Base-by-base conservation (phyloP, 2,113 vertebrate genomes). In the Excalfactoria chinensis region DNA sequence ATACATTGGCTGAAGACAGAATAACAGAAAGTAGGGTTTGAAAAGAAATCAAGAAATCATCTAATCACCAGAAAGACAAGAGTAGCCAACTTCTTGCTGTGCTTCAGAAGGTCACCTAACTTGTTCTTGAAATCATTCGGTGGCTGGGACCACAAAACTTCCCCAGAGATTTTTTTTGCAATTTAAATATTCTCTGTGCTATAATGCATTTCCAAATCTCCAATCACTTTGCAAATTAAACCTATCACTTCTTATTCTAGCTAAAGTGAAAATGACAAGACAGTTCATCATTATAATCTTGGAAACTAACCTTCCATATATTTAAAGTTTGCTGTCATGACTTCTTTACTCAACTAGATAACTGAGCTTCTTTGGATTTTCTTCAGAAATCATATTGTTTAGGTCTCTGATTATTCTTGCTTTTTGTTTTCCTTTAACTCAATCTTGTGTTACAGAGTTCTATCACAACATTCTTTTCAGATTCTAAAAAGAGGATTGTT, bases 211-310 rank as follows among this genome's bases (percentile, higher is more conserved):
- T 80, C 28, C 12, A 83, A 76, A 80, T 44, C 11, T 23, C 7
- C 63, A 74, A 73, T 72, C 4, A 63, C 66, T 73, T 62, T 79
- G 17, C 15, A 84, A 90, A 95, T 93, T 70, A 92, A 55, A 3
- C 23, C 14, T 41, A 71, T 59, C 86, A 20, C 12, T 90, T 80
- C 72, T 94, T 86, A 44, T 63, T 86, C 19, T 58, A 77, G 49
- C 41, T 73, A 77, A 93, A 93, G 46, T 84, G 69, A 86, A 23
- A 44, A 76, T 85, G 88, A 91, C 85, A 94, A 37, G 71, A 80
- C 5, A 58, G 59, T 92, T 96, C 86, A 86, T 93, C 69, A 74
- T 84, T 46, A 80, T 80, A 62, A 86, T 86, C 72, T 63, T 80
- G 77, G 76, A 88, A 88, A 90, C 19, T 83, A 93, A 84, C 19